These are phyloP conservation scores for Parasteatoda tepidariorum DNA, from an alignment of 1,140 invertebrate species.

Conservation along the genomic window DNA sequence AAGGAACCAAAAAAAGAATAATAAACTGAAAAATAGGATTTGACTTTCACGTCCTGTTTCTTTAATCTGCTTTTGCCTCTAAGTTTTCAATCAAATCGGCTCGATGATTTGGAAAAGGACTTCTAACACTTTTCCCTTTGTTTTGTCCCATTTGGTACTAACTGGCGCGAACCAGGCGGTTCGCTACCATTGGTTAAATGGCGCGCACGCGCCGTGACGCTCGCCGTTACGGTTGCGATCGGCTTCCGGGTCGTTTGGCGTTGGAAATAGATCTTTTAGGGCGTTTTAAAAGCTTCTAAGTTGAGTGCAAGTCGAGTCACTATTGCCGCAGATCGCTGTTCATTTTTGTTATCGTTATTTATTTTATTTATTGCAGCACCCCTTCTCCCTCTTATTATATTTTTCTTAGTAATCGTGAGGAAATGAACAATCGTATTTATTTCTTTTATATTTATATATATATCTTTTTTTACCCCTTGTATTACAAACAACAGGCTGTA, in stretches of 20 bases:
- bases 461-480: background rate
- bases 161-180: slow-evolving; percentile 54
- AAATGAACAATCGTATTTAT: slow-evolving; percentile 23
- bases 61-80: slow-evolving; percentile 55
- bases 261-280: slow-evolving; percentile 57
- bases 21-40: slow-evolving; percentile 53
- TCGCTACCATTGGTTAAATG: slow-evolving; percentile 57
- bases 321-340: slow-evolving; percentile 56
- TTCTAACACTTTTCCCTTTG: slow-evolving; percentile 45
- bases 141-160: slow-evolving; percentile 59
- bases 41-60: slow-evolving; percentile 24
- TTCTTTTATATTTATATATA: too few relatives aligned
- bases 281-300: slow-evolving; percentile 59
- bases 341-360: slow-evolving; percentile 25
- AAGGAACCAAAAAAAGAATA: background rate
- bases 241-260: slow-evolving; percentile 55
- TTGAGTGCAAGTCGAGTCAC: slow-evolving; percentile 51
- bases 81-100: slow-evolving; percentile 57
- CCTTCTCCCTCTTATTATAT: slow-evolving; percentile 24
- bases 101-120: slow-evolving; percentile 59
- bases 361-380: slow-evolving; percentile 50
- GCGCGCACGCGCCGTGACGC: slow-evolving; percentile 58
- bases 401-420: slow-evolving; percentile 5
- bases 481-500: slow-evolving; percentile 40
- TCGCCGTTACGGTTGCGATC: slow-evolving; percentile 59